phyloP scores from a whole-genome alignment of 2,797 vertebrate species.

The Diglossa cyanea region DNA sequence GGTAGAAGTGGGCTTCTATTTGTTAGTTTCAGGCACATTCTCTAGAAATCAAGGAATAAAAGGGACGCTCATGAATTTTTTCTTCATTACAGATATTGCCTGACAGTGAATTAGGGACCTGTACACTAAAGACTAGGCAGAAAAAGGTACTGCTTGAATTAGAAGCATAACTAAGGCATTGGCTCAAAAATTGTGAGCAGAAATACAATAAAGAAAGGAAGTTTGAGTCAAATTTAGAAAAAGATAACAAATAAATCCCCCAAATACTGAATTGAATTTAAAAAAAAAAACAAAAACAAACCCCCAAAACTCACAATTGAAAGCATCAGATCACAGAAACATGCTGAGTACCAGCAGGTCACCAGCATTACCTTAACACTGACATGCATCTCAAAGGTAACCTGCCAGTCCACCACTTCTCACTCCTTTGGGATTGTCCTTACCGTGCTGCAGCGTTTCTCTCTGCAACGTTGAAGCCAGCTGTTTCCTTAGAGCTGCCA shows the following conservation, averaged over 20 bases:
- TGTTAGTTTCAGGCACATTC: not conserved
- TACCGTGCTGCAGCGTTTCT: slow-evolving; percentile 83
- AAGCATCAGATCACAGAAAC: not conserved
- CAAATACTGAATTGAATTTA: not conserved
- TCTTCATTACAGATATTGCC: not conserved
- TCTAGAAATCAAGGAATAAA: not conserved
- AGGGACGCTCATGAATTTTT: not conserved
- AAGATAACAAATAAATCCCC: not conserved
- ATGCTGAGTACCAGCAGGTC: not conserved
- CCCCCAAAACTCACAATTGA: rapidly evolving
- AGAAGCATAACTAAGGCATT: not conserved
- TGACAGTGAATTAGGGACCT: not conserved
- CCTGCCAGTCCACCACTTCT: not conserved
- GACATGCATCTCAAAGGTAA: not conserved
- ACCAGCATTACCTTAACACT: not conserved
- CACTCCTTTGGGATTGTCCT: slow-evolving; percentile 27
- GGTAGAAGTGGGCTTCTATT: not conserved
- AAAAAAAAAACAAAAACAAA: not conserved
- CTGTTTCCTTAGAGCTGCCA: slow-evolving; percentile 64
- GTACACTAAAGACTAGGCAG: not conserved
- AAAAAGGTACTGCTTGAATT: not conserved
- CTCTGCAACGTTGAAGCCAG: slow-evolving; percentile 85
- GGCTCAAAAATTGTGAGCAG: not conserved
- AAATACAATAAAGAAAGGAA: not conserved
- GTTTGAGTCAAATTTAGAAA: not conserved